These are phyloP conservation scores for Odontothrips loti DNA, from an alignment of 2,888 invertebrate species.

Conservation along the genomic window DNA sequence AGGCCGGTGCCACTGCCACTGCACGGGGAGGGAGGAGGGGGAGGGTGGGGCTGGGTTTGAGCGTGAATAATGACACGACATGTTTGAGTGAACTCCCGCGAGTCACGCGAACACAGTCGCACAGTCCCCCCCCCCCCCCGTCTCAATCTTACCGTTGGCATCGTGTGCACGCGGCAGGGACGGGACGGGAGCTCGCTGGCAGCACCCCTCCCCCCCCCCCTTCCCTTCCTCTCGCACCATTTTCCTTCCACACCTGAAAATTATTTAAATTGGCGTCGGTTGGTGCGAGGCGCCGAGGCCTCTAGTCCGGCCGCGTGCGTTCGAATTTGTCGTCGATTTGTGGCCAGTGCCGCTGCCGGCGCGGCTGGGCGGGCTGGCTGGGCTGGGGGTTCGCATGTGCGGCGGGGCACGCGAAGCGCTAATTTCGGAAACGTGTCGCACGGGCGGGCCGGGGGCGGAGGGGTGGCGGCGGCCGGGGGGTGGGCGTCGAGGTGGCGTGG, in stretches of 20 bases:
- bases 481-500: neutral
- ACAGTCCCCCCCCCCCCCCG: neutral
- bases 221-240: neutral
- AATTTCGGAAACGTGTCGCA: neutral
- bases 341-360: too few relatives aligned
- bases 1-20: neutral
- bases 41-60: neutral
- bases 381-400: too few relatives aligned
- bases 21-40: neutral
- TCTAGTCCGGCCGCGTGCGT: neutral
- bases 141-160: neutral
- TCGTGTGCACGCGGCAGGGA: neutral
- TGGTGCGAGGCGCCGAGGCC: neutral
- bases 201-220: neutral
- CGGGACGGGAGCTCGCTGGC: neutral
- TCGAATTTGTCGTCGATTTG: neutral
- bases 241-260: neutral
- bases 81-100: slow-evolving; percentile 24
- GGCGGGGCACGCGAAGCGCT: neutral
- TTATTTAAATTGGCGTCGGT: neutral
- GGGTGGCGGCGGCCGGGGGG: neutral
- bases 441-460: neutral
- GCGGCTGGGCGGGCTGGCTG: too few relatives aligned
- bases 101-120: slow-evolving; percentile 11
- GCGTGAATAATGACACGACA: slow-evolving; percentile 23